A percentile compares a stretch with the other conserved stretches of the same genome.
These are phyloP conservation scores for Manduca sexta DNA, from an alignment of 1,140 invertebrate genomes.

Conservation along the genomic window DNA sequence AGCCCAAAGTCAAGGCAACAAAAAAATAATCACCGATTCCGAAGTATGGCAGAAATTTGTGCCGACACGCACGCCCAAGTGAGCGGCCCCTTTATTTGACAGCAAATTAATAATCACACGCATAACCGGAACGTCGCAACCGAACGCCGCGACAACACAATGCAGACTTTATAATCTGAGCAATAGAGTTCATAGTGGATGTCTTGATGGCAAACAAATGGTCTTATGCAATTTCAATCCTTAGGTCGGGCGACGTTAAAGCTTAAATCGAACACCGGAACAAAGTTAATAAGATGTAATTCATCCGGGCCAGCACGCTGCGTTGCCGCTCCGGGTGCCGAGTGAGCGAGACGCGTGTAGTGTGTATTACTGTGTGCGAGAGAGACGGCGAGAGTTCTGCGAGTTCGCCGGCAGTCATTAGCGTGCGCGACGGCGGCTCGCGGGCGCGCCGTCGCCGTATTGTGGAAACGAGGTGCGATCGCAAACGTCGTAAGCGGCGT, in stretches of 20 bases:
- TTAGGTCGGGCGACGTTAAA: constrained; percentile 56
- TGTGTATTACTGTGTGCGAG: constrained; percentile 23
- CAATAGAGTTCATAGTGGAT: constrained; percentile 51
- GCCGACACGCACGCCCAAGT: constrained; percentile 67
- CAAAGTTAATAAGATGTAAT: constrained; percentile 70
- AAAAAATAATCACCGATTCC: constrained; percentile 67
- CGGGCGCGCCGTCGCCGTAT: constrained; percentile 48
- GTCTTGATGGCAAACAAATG: constrained; percentile 32
- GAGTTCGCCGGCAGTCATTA: constrained; percentile 54
- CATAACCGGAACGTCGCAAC: constrained; percentile 54
- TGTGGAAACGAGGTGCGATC: constrained; percentile 50
- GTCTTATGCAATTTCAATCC: constrained; percentile 64
- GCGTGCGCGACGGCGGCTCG: constrained; percentile 33
- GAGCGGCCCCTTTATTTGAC: constrained; percentile 72
- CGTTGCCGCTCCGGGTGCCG: constrained; percentile 59
- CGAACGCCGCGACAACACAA: constrained; percentile 34
- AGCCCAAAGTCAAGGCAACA: constrained; percentile 56
- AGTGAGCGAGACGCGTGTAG: constrained; percentile 37
- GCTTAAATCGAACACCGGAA: constrained; percentile 62
- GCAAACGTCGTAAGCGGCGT: constrained; percentile 56
- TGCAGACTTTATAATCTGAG: constrained; percentile 51
- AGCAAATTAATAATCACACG: constrained; percentile 68
- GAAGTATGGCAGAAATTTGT: constrained; percentile 71
- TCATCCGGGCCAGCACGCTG: constrained; percentile 64
- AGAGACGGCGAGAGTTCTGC: constrained; percentile 51